Percentiles rank a stretch among this genome's conserved stretches.
Conservation (phyloP, 2,797 vertebrate species). For the Sternarchorhynchus goeldii region DNA sequence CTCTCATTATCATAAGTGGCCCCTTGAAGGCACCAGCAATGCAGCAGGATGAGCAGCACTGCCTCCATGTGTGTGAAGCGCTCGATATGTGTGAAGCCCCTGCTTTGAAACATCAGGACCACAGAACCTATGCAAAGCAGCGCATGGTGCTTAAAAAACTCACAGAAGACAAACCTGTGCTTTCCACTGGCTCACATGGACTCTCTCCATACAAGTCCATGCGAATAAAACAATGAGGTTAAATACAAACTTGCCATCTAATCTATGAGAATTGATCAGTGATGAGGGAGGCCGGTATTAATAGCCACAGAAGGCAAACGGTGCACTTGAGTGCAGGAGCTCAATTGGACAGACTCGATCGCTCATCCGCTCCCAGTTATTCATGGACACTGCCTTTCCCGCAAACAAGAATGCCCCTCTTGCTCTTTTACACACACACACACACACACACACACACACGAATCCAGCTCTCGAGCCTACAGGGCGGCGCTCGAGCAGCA, state of each 20-base stretch:
- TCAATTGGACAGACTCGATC: constrained; percentile 3
- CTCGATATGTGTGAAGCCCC: background rate
- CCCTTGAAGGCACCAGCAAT: background rate
- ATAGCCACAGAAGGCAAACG: background rate
- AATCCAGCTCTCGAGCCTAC: too few relatives aligned
- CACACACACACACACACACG: too few relatives aligned
- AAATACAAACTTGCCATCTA: background rate
- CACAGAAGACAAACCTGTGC: background rate
- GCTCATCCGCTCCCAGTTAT: background rate
- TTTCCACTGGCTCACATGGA: background rate
- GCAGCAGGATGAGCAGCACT: background rate
- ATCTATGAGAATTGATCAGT: background rate
- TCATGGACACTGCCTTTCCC: background rate
- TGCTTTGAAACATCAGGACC: background rate
- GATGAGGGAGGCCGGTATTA: background rate
- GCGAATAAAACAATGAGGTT: background rate
- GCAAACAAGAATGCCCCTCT: background rate
- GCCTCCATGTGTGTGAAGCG: background rate
- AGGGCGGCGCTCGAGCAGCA: too few relatives aligned
- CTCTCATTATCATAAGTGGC: background rate
- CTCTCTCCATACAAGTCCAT: constrained; percentile 6
- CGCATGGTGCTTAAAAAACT: background rate
- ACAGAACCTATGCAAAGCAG: background rate
- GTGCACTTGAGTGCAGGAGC: constrained; percentile 8
- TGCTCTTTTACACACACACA: too few relatives aligned